Evolutionary conservation across 2,888 invertebrate species (phyloP), one percentile per base, ranked within the genome.

Genomic region (Drosophila formosana): DNA sequence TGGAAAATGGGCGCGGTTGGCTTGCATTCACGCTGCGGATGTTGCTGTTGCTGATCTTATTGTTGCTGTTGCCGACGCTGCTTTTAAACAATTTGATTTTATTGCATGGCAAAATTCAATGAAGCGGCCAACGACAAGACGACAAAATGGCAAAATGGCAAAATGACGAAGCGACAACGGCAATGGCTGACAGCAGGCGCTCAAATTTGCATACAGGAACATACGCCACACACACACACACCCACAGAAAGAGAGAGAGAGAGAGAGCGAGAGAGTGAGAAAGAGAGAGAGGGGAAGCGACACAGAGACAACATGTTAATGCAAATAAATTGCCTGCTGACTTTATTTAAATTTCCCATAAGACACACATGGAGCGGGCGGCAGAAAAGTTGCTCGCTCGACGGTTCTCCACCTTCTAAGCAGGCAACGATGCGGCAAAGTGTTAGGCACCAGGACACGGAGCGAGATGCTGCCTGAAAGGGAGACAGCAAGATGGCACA

Each of bases 341-440:
- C 89, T 80, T 88, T 88, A 83, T 86, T 89, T 88, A 85, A 86
- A 86, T 86, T 86, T 86, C 85, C 88, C 85, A 88, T 75, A 85
- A 88, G 86, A 79, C 87, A 74, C 80, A 86, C 80, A 70, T 62
- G 69, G 30, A 37, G n/a, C 3, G 11, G 39, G 13, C 13, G 8
- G 53, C 28, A 60, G 52, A 50, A 30, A 63, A 66, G 43, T 58
- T 58, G 4, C n/a, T 37, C 34, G 34, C 34, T 32, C 30, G 9
- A 32, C 30, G 30, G 18, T 41, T 23, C 52, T 60, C 47, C 60
- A 69, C 66, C 66, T 74, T 58, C 79, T 78, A 75, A 84, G 57
- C 75, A 66, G 68, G 37, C 72, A 68, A 69, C 80, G 69, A 70
- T 49, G 67, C 73, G 70, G 72, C 82, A 81, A 78, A 84, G 81